Evolutionary conservation across 2,113 vertebrate species (phyloP), one percentile per base, ranked within the genome.

Genomic region (Alethe castanea): DNA sequence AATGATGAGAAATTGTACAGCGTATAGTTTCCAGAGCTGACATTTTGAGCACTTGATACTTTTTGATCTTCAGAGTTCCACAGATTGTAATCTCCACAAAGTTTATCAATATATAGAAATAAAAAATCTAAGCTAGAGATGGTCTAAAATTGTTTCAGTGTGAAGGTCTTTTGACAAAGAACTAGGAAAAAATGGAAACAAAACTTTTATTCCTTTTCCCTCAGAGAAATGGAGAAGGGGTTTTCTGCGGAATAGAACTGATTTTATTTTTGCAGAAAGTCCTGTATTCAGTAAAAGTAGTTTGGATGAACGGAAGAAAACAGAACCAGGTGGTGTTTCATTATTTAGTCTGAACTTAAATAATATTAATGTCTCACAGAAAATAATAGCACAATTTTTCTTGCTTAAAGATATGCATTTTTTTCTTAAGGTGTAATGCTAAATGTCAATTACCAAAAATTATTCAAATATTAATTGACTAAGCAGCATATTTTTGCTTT

Each of bases 141-240:
- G 5, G 4, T 78, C 16, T 73, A 84, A 92, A 66, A 35, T 24
- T 53, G 42, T 70, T 88, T 74, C 25, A 62, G 5, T 70, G 11
- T 66, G 24, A 69, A 33, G 8, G 7, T 19, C 13, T 52, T 91
- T 82, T 53, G 26, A 61, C 15, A 90, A 65, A 86, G 19, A 70
- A 7, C 9, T 28, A 47, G 28, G 15, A 50, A 81, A 81, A 86
- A 89, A 28, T 0, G 7, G 5, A 53, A 76, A 44, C 8, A 56
- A 62, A 50, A 15, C 2, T 8, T 66, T 35, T 38, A 11, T 23
- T 8, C 5, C 6, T 20, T 70, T 78, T 71, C 5, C 4, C 3
- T 69, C 12, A 59, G 47, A 47, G 11, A 14, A 50, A 35, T n/a
- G 3, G 2, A 60, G 70, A 48, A 35, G 7, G 3, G 0, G 2